Conservation (phyloP, 2,888 invertebrate genomes). For the Auanema freiburgensis region DNA sequence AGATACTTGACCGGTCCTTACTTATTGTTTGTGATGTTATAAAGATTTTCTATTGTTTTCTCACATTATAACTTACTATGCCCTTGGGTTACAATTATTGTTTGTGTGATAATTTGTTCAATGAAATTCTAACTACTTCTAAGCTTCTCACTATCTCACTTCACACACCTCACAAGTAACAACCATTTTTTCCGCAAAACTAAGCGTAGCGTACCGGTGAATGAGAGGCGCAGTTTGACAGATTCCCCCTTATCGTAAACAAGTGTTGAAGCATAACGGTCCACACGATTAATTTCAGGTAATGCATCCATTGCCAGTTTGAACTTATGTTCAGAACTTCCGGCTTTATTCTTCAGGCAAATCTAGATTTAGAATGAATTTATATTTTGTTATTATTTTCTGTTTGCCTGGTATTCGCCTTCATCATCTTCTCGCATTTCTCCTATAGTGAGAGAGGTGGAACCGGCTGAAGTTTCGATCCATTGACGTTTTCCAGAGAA, state of each 20-base stretch:
- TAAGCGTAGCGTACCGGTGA: conserved; percentile 38
- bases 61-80: too few relatives aligned
- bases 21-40: too few relatives aligned
- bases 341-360: conserved; percentile 22
- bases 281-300: conserved; percentile 47
- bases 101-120: too few relatives aligned
- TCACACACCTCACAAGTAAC: conserved; percentile 1
- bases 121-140: too few relatives aligned
- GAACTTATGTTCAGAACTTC: conserved; percentile 37
- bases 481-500: conserved; percentile 53
- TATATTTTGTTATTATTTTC: background rate
- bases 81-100: too few relatives aligned
- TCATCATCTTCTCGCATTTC: conserved; percentile 56
- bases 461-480: conserved; percentile 38
- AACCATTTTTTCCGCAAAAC: conserved; percentile 1
- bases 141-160: background rate
- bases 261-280: conserved; percentile 45
- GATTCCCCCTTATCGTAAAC: conserved; percentile 53
- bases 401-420: conserved; percentile 33
- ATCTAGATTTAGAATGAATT: conserved; percentile 50
- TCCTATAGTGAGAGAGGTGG: conserved; percentile 41
- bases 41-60: too few relatives aligned
- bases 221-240: conserved; percentile 47
- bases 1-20: too few relatives aligned
- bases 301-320: conserved; percentile 46